Base-by-base conservation (phyloP, 2,888 invertebrate genomes). In the Aradus depressus region DNA sequence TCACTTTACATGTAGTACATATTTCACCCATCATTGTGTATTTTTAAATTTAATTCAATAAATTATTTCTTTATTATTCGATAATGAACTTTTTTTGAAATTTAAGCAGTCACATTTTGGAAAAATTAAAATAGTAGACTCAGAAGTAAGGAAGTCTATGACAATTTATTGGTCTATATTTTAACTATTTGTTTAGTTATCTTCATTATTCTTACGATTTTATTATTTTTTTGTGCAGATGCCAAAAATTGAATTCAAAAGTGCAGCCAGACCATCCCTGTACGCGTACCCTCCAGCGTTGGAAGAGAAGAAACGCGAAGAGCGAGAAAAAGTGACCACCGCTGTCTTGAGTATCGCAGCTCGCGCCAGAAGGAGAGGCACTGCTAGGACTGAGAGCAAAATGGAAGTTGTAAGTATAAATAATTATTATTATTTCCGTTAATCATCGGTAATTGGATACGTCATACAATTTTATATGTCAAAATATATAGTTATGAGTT, bases 251-350 rank as follows among this genome's bases (percentile, higher is more conserved):
- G 91, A 95, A 61, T 77, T 90, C 52, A 84, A 82, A 63, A 97
- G 95, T 0, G 88, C 87, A 64, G 90, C 95, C 1, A 88, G 89
- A 64, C 96, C 97, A 4, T 93, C 93, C 2, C 74, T 86, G 19
- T 99, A 89, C 66, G 97, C 96, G 0, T 99, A 99, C 65, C 96
- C 97, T 1, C 89, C 97, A 6, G 84, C 95, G 0, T 71, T 98
- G 50, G 97, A 98, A 71, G 96, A 97, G 67, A 97, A 98, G 73
- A 97, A 97, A 72, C 90, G 95, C 32, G 95, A 96, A 66, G 92
- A 93, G 67, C 81, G 91, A 28, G 97, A 98, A 68, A 91, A 97
- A 65, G 95, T 98, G 2, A 92, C 95, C 53, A 97, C 97, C 4
- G 98, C 97, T 1, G 91, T 98, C 2, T 75, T 98, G 42, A 93